Base-by-base conservation (phyloP, 2,888 invertebrate genomes). In the Agonopterix heracliana region DNA sequence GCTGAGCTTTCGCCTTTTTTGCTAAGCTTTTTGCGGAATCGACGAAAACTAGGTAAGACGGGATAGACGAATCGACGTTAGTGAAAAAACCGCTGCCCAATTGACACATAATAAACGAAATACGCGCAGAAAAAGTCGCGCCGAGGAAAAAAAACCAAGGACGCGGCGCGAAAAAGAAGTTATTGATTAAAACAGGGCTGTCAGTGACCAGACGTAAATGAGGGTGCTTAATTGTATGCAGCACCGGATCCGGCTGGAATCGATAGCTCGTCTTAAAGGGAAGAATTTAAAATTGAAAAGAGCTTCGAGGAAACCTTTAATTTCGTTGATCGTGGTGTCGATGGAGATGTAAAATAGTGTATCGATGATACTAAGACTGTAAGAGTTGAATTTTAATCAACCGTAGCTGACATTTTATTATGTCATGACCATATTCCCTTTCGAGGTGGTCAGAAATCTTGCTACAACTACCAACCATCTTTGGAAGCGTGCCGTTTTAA, bases 201-300 rank as follows among this genome's bases (percentile, higher is more conserved):
- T 84, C 88, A 87, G 80, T 87, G 87, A 87, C 88, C 87, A 86
- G 82, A 84, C 83, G 78, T 73, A 88, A 88, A 87, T 88, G 85
- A 86, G 87, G 88, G 86, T 79, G 82, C 71, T 77, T 87, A 86
- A 88, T 87, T 78, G 82, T 84, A 88, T 88, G 87, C 88, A 82
- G 71, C 61, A 68, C 67, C 64, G 75, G 74, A 76, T 72, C 71
- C 68, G 69, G 68, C 67, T 61, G 64, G 68, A 66, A 76, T 74
- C 76, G 77, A 78, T 76, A 65, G 66, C 72, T 63, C 62, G 59
- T 53, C 63, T 62, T 59, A 50, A 61, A 63, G 56, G 60, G 41
- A 13, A 47, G 43, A 41, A 49, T 48, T 47, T 47, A 36, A 51
- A 45, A 42, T 50, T 46, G 34, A 47, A 47, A 51, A 7, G 17